A percentile compares a stretch with the other conserved stretches of the same genome.
Evolutionary conservation across 2,888 invertebrate species (phyloP).

Genomic region (Lasioglossum oenotherae): DNA sequence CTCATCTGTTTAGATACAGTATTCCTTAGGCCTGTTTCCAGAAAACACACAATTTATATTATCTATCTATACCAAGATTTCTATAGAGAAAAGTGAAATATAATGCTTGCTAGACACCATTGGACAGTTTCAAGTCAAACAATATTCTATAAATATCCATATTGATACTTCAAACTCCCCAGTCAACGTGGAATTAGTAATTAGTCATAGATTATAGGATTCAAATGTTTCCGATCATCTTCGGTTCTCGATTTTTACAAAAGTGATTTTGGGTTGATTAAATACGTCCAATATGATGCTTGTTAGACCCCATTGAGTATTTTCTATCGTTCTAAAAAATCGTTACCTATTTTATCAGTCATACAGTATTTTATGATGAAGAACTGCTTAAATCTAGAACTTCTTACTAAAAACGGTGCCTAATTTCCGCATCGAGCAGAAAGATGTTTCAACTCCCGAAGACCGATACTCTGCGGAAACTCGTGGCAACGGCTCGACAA

Average conservation of each 20-base stretch:
- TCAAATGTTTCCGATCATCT: background rate
- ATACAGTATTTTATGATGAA: background rate
- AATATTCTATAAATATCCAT: background rate
- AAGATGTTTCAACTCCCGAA: background rate
- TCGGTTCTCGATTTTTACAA: background rate
- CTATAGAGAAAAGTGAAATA: background rate
- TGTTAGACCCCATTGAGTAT: background rate
- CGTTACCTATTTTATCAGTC: background rate
- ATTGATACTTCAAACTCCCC: background rate
- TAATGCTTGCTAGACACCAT: background rate
- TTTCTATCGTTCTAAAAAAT: background rate
- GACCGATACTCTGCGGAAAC: constrained; percentile 14
- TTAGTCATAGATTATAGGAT: background rate
- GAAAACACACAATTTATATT: background rate
- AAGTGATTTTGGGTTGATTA: background rate
- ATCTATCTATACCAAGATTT: background rate
- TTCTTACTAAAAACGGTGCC: background rate
- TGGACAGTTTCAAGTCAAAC: background rate
- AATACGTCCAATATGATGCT: background rate
- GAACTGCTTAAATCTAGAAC: background rate
- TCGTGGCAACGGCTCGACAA: constrained; percentile 1
- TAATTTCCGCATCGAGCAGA: background rate
- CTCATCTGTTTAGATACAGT: background rate
- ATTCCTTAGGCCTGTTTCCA: background rate
- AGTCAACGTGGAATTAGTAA: background rate